A percentile compares a stretch with the other conserved stretches of the same genome.
Evolutionary conservation across 2,797 vertebrate species (phyloP).

Genomic region (Arctocebus calabarensis): DNA sequence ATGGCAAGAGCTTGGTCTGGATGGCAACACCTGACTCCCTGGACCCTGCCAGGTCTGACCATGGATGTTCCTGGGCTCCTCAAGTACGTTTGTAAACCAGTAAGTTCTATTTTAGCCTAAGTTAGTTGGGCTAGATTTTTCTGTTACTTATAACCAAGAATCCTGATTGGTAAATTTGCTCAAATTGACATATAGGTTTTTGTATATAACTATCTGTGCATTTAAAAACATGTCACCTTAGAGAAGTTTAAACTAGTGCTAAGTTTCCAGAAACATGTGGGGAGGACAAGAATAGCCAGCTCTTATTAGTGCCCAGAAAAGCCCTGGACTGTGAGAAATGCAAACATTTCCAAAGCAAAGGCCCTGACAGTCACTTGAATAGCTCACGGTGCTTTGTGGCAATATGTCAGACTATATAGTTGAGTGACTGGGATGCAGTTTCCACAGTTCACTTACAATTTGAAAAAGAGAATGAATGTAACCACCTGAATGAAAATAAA

Average conservation of each 20-base stretch:
- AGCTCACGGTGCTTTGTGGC: not conserved
- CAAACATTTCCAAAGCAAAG: conserved; percentile 5
- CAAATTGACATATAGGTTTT: not conserved
- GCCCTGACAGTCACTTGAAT: not conserved
- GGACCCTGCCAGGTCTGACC: not conserved
- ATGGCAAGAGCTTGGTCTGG: not conserved
- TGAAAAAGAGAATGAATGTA: conserved; percentile 59
- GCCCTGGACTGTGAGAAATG: not conserved
- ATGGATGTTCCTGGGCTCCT: not conserved
- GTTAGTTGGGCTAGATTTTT: not conserved
- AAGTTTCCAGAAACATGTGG: conserved; percentile 29
- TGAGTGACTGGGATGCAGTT: not conserved
- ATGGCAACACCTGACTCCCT: not conserved
- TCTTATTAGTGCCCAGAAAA: not conserved
- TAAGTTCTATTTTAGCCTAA: not conserved
- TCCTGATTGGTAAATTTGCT: not conserved
- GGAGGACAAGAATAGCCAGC: not conserved
- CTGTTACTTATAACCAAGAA: conserved; percentile 43
- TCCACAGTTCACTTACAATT: conserved; percentile 44
- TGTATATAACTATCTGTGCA: not conserved
- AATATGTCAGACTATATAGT: not conserved
- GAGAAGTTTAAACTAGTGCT: not conserved
- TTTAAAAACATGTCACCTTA: conserved; percentile 30
- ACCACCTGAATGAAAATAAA: conserved; percentile 71
- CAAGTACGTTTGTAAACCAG: not conserved